Conservation (phyloP, 1,140 invertebrate species). For the Asbolus verrucosus region DNA sequence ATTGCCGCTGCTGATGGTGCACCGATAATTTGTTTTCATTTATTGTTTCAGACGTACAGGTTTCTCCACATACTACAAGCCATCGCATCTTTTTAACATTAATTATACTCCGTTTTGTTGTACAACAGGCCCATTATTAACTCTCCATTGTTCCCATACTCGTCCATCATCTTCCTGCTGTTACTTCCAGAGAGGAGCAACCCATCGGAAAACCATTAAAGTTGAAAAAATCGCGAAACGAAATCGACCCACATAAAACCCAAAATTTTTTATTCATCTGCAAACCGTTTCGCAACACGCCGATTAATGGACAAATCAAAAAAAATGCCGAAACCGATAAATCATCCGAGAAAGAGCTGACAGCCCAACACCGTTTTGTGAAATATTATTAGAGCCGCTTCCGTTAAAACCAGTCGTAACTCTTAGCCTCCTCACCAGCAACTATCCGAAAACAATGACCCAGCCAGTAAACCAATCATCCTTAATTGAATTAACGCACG, state of each 20-base stretch:
- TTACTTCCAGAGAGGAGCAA: too few relatives aligned
- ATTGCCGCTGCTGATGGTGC: too few relatives aligned
- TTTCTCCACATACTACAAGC: too few relatives aligned
- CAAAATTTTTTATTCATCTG: conserved; percentile 26
- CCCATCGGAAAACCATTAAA: conserved; percentile 24
- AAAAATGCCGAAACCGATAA: too few relatives aligned
- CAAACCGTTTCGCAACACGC: neutral
- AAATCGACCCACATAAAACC: conserved; percentile 27
- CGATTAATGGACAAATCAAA: conserved; percentile 12
- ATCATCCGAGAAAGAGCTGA: too few relatives aligned
- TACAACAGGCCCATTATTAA: conserved; percentile 21
- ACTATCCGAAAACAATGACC: conserved; percentile 15
- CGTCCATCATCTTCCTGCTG: conserved; percentile 12
- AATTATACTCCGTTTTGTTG: neutral
- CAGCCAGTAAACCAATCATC: conserved; percentile 9
- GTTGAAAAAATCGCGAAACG: conserved; percentile 26
- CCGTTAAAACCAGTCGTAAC: conserved; percentile 5
- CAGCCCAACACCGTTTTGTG: neutral
- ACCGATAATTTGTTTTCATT: too few relatives aligned
- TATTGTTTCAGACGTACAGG: too few relatives aligned
- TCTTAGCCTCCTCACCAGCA: neutral
- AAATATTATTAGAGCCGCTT: neutral
- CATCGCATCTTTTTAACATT: conserved; percentile 2
- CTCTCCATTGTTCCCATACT: conserved; percentile 4
- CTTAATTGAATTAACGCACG: neutral